These are phyloP conservation scores for Lutjanus erythropterus DNA, from an alignment of 2,113 vertebrate species.

Conservation along the genomic window DNA sequence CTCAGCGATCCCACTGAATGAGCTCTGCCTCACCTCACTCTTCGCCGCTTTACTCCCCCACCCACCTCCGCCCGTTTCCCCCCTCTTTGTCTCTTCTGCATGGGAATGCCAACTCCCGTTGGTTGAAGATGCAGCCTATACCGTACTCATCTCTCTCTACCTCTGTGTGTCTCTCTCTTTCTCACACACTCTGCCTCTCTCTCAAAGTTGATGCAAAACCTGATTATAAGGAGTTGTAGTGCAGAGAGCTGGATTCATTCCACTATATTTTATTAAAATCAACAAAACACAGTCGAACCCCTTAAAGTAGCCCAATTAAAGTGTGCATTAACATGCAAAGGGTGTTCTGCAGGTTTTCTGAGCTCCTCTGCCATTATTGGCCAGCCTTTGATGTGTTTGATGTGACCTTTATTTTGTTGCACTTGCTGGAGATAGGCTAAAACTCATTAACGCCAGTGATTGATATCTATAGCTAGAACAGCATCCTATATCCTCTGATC, in stretches of 20 bases:
- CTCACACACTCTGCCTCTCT: neutral
- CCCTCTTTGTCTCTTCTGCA: conserved; percentile 70
- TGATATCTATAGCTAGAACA: too few relatives aligned
- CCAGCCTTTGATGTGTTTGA: conserved; percentile 9
- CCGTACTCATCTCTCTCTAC: conserved; percentile 23
- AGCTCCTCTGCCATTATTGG: neutral
- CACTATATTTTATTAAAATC: neutral
- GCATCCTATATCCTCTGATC: too few relatives aligned
- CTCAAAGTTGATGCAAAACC: conserved; percentile 24
- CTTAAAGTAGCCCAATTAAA: neutral
- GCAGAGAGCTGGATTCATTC: neutral
- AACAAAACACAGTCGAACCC: neutral
- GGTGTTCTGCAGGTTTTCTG: neutral
- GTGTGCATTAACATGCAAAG: conserved; percentile 17
- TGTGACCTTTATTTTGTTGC: conserved; percentile 14
- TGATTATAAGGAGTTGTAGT: neutral
- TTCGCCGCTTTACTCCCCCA: conserved; percentile 64
- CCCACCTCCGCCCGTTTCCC: conserved; percentile 44
- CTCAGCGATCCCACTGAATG: conserved; percentile 82
- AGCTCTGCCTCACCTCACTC: conserved; percentile 79
- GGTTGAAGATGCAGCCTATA: conserved; percentile 70
- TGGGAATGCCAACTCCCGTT: conserved; percentile 77
- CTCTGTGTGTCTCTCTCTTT: neutral
- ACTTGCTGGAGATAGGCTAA: neutral
- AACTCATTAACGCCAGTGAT: conserved; percentile 1